A percentile compares a stretch with the other conserved stretches of the same genome.
phyloP scores from a whole-genome alignment of 2,797 vertebrate genomes.

The Dipus sagitta region DNA sequence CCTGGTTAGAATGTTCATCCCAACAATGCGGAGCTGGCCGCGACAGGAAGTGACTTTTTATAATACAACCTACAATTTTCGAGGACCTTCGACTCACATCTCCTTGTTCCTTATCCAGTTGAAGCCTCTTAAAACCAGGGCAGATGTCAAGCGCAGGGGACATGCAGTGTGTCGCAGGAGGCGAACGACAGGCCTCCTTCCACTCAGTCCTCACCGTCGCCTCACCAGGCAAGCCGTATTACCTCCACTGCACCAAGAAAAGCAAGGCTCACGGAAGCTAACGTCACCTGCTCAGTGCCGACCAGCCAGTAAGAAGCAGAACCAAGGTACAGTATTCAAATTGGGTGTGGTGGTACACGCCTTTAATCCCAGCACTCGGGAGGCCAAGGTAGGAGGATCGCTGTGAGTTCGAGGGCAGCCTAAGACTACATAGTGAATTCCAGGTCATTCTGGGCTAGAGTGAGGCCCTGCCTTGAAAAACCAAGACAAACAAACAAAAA shows the following conservation, averaged over 20 bases:
- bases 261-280: neutral
- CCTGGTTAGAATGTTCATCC: no score
- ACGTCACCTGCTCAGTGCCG: neutral
- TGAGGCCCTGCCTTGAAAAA: no score
- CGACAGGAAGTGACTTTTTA: neutral
- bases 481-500: no score
- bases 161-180: rapidly evolving
- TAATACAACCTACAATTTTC: neutral
- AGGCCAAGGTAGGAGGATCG: no score
- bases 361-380: neutral
- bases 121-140: neutral
- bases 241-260: constrained; percentile 7
- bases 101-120: neutral
- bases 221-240: neutral
- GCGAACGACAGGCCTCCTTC: no score
- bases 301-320: neutral
- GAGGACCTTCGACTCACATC: neutral
- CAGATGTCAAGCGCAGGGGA: neutral
- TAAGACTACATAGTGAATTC: no score
- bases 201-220: neutral
- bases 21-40: no score
- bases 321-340: neutral
- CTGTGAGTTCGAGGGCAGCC: no score
- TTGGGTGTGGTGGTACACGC: no score
- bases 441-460: no score